Evolutionary conservation across 1,140 invertebrate species (phyloP).

Genomic region (Samia ricini): DNA sequence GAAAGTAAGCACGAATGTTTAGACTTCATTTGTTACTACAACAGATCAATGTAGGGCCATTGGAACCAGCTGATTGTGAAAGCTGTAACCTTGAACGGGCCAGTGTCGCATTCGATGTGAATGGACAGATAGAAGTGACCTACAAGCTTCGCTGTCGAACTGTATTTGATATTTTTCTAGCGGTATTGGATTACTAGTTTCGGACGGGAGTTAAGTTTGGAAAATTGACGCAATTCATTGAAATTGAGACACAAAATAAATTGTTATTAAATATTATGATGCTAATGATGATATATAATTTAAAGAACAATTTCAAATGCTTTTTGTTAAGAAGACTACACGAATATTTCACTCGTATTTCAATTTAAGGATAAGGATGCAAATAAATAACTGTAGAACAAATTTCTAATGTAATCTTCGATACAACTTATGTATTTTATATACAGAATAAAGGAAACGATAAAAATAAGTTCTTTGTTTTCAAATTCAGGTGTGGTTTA

Average conservation of each 20-base stretch:
- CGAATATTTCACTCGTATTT: too few species aligned
- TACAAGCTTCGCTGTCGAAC: conserved; percentile 45
- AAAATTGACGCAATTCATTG: background rate
- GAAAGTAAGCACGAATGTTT: background rate
- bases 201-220: background rate
- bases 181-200: conserved; percentile 25
- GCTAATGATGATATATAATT: too few species aligned
- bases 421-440: too few species aligned
- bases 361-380: too few species aligned
- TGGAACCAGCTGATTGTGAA: conserved; percentile 56
- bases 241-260: background rate
- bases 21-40: background rate
- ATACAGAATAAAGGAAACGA: too few species aligned
- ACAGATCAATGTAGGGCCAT: background rate
- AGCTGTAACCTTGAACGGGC: conserved; percentile 59
- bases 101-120: conserved; percentile 40
- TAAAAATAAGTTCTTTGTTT: too few species aligned
- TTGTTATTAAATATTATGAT: too few species aligned
- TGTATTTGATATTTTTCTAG: conserved; percentile 52
- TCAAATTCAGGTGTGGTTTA: too few species aligned
- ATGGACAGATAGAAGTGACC: conserved; percentile 41
- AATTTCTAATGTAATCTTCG: too few species aligned
- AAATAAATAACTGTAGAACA: too few species aligned
- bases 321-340: too few species aligned
- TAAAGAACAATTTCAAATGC: too few species aligned